Conservation (phyloP, 2,113 vertebrate species). For the Chaetodon auriga region DNA sequence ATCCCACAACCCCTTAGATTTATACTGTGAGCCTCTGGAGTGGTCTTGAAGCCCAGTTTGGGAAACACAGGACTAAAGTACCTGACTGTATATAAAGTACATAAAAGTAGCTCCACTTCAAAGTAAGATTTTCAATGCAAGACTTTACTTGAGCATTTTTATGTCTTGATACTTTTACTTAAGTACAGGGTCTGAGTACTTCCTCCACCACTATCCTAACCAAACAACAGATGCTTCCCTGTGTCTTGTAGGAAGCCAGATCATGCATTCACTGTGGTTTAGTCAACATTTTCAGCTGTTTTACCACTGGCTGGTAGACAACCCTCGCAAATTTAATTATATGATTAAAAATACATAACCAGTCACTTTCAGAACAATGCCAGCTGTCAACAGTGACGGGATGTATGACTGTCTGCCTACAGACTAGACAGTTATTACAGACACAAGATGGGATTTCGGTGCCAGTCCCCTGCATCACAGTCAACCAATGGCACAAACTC, state of each 20-base stretch:
- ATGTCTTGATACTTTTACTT: not conserved
- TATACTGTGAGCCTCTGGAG: not conserved
- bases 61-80: not conserved
- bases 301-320: not conserved
- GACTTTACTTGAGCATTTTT: not conserved
- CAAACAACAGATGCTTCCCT: not conserved
- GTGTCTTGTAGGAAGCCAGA: not conserved
- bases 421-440: slow-evolving; percentile 50
- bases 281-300: slow-evolving; percentile 21
- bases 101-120: not conserved
- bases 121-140: not conserved
- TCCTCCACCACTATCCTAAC: not conserved
- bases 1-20: not conserved
- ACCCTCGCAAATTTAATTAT: slow-evolving; percentile 38
- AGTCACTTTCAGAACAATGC: slow-evolving; percentile 56
- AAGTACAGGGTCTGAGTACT: not conserved
- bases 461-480: slow-evolving; percentile 27
- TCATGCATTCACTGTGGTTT: not conserved
- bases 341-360: slow-evolving; percentile 50
- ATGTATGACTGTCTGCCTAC: slow-evolving; percentile 42
- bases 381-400: slow-evolving; percentile 50
- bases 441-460: slow-evolving; percentile 32
- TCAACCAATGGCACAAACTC: not conserved
- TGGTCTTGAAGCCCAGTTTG: not conserved
- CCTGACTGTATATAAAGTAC: not conserved